These are phyloP conservation scores for Syrista parreyssii DNA, from an alignment of 2,888 invertebrate species.

Conservation along the genomic window DNA sequence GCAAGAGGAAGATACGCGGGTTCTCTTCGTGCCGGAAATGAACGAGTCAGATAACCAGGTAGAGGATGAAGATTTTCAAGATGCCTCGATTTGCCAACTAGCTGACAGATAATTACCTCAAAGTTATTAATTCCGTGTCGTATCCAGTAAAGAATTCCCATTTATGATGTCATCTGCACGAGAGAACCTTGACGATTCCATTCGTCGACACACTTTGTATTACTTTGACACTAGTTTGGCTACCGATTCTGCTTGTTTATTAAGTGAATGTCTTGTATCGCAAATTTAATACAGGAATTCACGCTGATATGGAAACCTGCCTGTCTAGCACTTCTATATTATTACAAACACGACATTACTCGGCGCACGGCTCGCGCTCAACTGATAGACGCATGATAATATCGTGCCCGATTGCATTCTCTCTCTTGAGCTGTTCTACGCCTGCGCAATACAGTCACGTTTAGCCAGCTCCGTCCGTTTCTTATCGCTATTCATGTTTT, in stretches of 20 bases:
- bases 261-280: neutral
- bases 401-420: neutral
- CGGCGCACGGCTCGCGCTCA: constrained; percentile 40
- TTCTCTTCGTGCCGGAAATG: neutral
- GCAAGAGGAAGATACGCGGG: neutral
- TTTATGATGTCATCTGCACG: neutral
- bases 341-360: neutral
- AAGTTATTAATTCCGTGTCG: constrained; percentile 28
- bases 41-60: neutral
- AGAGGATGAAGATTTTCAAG: neutral
- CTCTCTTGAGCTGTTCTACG: neutral
- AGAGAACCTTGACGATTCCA: neutral
- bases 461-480: neutral
- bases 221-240: neutral
- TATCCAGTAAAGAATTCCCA: constrained; percentile 9
- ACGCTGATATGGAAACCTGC: neutral
- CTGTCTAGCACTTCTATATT: neutral
- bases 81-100: neutral
- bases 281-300: neutral
- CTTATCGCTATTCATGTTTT: neutral
- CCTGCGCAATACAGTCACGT: neutral
- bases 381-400: constrained; percentile 45
- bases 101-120: constrained; percentile 25
- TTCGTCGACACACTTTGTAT: neutral
- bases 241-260: neutral